Evolutionary conservation across 2,888 invertebrate species (phyloP), one percentile per base, ranked within the genome.

Genomic region (Scelioninae gen. 1): DNA sequence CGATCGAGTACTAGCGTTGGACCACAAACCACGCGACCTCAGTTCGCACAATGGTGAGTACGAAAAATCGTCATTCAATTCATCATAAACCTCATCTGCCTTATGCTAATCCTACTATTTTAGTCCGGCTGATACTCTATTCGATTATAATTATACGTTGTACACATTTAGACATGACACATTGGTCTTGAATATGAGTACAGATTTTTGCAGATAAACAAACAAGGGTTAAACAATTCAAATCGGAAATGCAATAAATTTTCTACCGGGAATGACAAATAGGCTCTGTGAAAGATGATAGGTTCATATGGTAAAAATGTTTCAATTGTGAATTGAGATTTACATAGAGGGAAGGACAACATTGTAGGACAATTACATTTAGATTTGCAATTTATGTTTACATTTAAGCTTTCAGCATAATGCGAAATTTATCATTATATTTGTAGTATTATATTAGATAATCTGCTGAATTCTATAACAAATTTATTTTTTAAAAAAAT

Each of bases 31-130:
- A 85, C 94, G 97, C 92, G 97, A 97, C 93, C 94, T 95, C 91
- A 97, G 96, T 93, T 97, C 97, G 90, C 96, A 96, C 94, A 97
- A 97, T 93, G 96, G 97, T 97, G 93, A 95, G 94, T 92, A 74
- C 74, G 69, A 78, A 82, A 78, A 82, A 74, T 78, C 51, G 55
- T 60, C 74, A 55, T 74, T 80, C 79, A 74, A 79, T 79, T 79
- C 53, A 79, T 79, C 79, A 60, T 53, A 53, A 45, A 11, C n/a
- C 51, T 55, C 58, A 47, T 77, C 55, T 45, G 23, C 51, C 49
- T 65, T 72, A 79, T 79, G 79, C 60, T 79, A 79, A 78, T 71
- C 51, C 53, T 0, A 5, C 10, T 55, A 58, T 6, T 32, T 62
- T 11, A 62, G 29, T 51, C 15, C 38, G 62, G 38, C n/a, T 45